Evolutionary conservation across 2,797 vertebrate genomes (phyloP), one percentile per base, ranked within the genome.

Genomic region (Coendou prehensilis): DNA sequence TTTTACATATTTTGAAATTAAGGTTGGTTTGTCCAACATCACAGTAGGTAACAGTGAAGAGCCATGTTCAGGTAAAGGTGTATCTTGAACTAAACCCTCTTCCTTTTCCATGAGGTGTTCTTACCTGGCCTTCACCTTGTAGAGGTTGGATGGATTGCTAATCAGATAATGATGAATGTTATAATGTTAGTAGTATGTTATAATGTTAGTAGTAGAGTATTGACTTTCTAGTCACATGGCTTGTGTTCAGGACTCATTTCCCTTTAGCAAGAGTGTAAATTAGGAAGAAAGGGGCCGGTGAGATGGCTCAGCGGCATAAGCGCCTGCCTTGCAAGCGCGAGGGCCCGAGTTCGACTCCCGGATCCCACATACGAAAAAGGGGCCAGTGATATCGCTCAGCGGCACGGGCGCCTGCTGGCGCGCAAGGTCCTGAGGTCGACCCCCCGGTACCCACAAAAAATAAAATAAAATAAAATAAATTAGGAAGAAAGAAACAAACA

Each of bases 251-350:
- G 64, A 52, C 69, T 75, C 22, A 54, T 75, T 63, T 75, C 50
- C 52, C 64, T 84, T 96, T 89, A 69, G 54, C 4, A 37, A 57
- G 47, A 87, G 18, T 84, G 2, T 59, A 83, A 84, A 52, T 86
- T 61, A 95, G 54, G 45, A 83, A 91, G 30, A 57, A 95, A n/a
- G 47, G n/a, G n/a, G n/a, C n/a, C n/a, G n/a, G n/a, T n/a, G n/a
- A n/a, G n/a, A n/a, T n/a, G n/a, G n/a, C n/a, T n/a, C n/a, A n/a
- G n/a, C n/a, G n/a, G n/a, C n/a, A n/a, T n/a, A n/a, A n/a, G n/a
- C n/a, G n/a, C n/a, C n/a, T n/a, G n/a, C n/a, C n/a, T n/a, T n/a
- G n/a, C n/a, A n/a, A n/a, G n/a, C n/a, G n/a, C n/a, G n/a, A n/a
- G n/a, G n/a, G n/a, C n/a, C n/a, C n/a, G n/a, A n/a, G n/a, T n/a